Base-by-base conservation (phyloP, 2,797 vertebrate species). In the Podargus strigoides region DNA sequence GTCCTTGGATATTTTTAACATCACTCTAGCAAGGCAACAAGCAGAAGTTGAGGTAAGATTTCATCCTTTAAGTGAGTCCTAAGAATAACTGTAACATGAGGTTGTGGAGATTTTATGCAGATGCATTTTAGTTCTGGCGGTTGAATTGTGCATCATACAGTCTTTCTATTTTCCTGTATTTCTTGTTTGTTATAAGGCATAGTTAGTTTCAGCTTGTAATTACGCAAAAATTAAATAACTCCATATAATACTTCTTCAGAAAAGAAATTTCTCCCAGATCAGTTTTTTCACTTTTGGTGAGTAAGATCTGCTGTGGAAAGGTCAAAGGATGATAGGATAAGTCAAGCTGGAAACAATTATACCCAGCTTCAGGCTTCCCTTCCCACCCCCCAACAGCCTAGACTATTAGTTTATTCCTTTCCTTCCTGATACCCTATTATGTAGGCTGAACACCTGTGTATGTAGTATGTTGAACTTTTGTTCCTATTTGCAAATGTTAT, bases 1-100 rank as follows among this genome's bases (percentile, higher is more conserved):
- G 96, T 68, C 96, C 8, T 96, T 99, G 98, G 99, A 99, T 98
- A 98, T 99, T 97, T 99, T 99, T 98, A 99, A 99, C 97, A 99
- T 99, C 98, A 99, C 99, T 9, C 90, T 99, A 94, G 98, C 98
- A 93, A 98, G 99, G 95, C 99, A 99, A 89, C 99, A 99, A 96
- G 99, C 99, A 89, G 99, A 99, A 98, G 98, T 99, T 97, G 99
- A 99, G 99, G 99, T 99, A 98, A 97, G 95, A 89, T 74, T 21
- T 66, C 44, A 70, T 89, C 4, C 60, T 92, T 96, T 83, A 41
- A 80, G 14, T 56, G 15, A 53, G 2, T 41, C 23, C 23, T 34
- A 18, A 63, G n/a, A 66, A 50, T 52, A 68, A 72, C 17, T 56
- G 46, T 20, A 67, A 2, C 7, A 7, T 56, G 24, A 93, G 7